Percentiles rank a stretch among this genome's conserved stretches.
Evolutionary conservation across 2,888 invertebrate genomes (phyloP).

Genomic region (Erannis defoliaria): DNA sequence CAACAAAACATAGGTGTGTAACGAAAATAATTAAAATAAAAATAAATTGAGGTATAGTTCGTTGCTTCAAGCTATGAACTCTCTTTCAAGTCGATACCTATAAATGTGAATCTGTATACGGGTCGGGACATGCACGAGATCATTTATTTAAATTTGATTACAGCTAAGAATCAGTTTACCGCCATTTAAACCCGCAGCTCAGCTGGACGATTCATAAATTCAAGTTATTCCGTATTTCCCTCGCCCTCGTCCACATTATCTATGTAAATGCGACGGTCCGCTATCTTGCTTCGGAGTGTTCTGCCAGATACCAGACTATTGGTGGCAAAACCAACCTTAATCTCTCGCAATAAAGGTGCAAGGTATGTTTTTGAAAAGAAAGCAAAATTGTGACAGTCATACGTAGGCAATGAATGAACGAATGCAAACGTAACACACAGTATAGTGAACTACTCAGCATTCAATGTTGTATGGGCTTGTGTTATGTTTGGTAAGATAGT

Average conservation of each 20-base stretch:
- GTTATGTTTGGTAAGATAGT: neutral
- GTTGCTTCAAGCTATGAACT: too few species aligned
- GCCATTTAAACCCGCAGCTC: neutral
- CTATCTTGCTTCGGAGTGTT: constrained; percentile 10
- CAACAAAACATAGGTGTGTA: too few species aligned
- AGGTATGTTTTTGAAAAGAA: constrained; percentile 2
- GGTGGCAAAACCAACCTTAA: constrained; percentile 24
- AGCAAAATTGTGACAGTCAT: constrained; percentile 11
- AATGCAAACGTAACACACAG: constrained; percentile 36
- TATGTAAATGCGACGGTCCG: constrained; percentile 26
- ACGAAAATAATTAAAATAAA: too few species aligned
- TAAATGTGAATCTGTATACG: too few species aligned
- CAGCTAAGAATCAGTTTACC: neutral
- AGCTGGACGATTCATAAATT: constrained; percentile 38
- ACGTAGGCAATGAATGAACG: constrained; percentile 48
- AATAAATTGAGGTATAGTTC: too few species aligned
- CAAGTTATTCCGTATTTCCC: constrained; percentile 31
- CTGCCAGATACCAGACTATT: neutral
- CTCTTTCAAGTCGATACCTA: too few species aligned
- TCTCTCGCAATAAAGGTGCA: constrained; percentile 1
- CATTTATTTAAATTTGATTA: neutral
- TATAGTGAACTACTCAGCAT: constrained; percentile 5
- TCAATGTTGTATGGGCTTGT: neutral
- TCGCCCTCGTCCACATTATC: constrained; percentile 21
- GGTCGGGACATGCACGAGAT: too few species aligned